These are phyloP conservation scores for Acipenser ruthenus DNA, from an alignment of 2,797 vertebrate genomes.

Conservation along the genomic window DNA sequence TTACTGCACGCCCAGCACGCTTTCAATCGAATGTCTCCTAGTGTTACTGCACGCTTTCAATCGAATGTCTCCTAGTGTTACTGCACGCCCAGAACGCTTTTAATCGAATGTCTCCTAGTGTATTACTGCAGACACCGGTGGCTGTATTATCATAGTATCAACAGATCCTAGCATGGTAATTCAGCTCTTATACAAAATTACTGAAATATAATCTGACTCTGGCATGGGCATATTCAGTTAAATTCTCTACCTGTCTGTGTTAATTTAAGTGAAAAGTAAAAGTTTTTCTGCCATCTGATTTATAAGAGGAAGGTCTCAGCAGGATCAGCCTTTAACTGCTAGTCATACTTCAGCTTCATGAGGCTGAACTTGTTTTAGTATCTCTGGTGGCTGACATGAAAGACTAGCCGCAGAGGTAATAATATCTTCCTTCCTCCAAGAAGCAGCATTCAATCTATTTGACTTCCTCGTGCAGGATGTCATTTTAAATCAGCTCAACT, in stretches of 20 bases:
- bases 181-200: no score
- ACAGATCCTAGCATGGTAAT: no score
- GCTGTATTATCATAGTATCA: no score
- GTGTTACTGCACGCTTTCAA: no score
- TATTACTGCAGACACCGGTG: no score
- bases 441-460: conserved; percentile 52
- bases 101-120: no score
- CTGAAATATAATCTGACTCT: no score
- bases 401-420: conserved; percentile 60
- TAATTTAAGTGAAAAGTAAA: conserved; percentile 71
- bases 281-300: conserved; percentile 82
- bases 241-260: conserved; percentile 45
- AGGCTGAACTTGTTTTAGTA: conserved; percentile 71
- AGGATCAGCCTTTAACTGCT: conserved; percentile 68
- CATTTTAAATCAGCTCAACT: conserved; percentile 69
- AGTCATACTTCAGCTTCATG: conserved; percentile 67
- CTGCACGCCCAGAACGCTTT: no score
- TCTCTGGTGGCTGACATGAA: conserved; percentile 52
- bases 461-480: conserved; percentile 60
- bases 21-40: no score
- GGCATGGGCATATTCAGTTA: no score
- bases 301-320: conserved; percentile 77
- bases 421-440: conserved; percentile 56
- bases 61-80: no score
- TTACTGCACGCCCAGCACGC: no score